Conservation (phyloP, 2,113 vertebrate species). For the Aspidoscelis tigris region DNA sequence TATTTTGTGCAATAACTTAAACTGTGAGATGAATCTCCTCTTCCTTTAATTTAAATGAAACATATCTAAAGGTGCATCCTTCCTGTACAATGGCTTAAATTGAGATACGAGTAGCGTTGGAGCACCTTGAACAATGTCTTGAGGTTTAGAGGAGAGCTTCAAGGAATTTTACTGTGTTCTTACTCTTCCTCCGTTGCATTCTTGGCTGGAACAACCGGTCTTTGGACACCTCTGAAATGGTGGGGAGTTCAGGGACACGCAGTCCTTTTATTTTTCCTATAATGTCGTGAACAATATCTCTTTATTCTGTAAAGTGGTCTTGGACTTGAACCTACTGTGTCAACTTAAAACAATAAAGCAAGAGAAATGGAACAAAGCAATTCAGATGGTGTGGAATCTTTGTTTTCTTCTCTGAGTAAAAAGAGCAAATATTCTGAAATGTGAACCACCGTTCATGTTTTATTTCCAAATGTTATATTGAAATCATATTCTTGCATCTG, state of each 20-base stretch:
- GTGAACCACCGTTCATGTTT: too few relatives aligned
- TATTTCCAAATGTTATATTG: too few relatives aligned
- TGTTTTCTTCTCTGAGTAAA: neutral
- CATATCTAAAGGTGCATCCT: constrained; percentile 61
- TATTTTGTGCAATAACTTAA: constrained; percentile 68
- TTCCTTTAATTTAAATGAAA: constrained; percentile 47
- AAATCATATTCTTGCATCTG: too few relatives aligned
- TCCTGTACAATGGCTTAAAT: constrained; percentile 18
- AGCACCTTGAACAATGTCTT: neutral
- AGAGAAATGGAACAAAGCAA: constrained; percentile 44
- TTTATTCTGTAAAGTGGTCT: constrained; percentile 69
- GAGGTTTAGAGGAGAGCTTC: neutral
- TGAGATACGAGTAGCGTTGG: neutral
- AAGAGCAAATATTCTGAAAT: too few relatives aligned
- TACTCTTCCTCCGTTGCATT: neutral
- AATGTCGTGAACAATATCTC: constrained; percentile 55
- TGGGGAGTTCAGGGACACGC: constrained; percentile 40
- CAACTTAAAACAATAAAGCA: constrained; percentile 72
- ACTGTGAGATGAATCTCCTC: constrained; percentile 56
- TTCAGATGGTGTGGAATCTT: constrained; percentile 39
- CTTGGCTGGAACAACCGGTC: constrained; percentile 7
- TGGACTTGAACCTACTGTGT: constrained; percentile 65
- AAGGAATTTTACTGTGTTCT: neutral
- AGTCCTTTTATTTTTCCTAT: constrained; percentile 62
- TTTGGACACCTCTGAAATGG: constrained; percentile 23